Conservation (phyloP, 2,888 invertebrate genomes). For the Bibio marci region DNA sequence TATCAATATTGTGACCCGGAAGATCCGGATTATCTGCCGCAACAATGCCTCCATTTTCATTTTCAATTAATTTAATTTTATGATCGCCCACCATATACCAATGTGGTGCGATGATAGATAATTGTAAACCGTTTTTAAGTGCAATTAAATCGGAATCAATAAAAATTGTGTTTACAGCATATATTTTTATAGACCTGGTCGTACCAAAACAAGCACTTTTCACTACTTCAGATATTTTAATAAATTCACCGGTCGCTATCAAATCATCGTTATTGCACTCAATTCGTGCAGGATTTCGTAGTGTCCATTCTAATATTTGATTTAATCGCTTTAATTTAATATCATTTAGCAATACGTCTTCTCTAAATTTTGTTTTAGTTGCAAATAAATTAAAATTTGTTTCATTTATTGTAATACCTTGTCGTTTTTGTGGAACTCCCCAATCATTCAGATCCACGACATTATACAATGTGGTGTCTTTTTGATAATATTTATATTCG, state of each 20-base stretch:
- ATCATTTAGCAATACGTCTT: too few species aligned
- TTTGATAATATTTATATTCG: not conserved
- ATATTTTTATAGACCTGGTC: not conserved
- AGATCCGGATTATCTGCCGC: not conserved
- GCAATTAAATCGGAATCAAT: conserved; percentile 1
- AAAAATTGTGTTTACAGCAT: conserved; percentile 5
- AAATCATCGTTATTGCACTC: not conserved
- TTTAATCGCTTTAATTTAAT: not conserved
- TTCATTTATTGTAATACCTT: too few species aligned
- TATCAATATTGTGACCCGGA: not conserved
- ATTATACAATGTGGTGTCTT: not conserved
- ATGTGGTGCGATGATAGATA: conserved; percentile 4
- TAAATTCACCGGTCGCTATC: not conserved
- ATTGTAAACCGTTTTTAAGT: not conserved
- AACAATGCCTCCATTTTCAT: too few species aligned
- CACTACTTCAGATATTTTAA: not conserved
- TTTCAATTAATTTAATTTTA: not conserved
- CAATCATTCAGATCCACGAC: not conserved
- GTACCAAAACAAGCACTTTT: not conserved
- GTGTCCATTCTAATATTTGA: not conserved
- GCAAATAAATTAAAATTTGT: too few species aligned
- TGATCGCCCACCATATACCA: conserved; percentile 3
- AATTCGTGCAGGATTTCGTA: not conserved
- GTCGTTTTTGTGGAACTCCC: too few species aligned
- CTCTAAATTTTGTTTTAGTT: too few species aligned